Conservation (phyloP, 2,113 vertebrate genomes). For the Mormoops blainvillei region DNA sequence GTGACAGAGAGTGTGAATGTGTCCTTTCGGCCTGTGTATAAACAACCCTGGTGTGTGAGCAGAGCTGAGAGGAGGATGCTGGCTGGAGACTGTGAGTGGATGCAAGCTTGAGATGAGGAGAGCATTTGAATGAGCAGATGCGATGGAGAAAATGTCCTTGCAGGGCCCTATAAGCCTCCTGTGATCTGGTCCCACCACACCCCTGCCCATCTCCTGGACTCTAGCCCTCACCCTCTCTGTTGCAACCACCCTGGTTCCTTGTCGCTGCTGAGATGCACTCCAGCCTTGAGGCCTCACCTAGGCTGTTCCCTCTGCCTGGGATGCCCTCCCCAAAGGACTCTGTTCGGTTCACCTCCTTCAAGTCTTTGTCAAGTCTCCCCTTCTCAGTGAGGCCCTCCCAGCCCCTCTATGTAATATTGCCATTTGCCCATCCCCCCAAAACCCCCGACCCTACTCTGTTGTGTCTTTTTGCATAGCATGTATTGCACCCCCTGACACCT, state of each 20-base stretch:
- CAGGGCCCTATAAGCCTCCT: neutral
- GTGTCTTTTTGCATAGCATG: fast-evolving
- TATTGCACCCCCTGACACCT: neutral
- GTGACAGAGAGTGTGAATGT: neutral
- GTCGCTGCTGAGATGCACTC: neutral
- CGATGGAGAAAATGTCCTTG: neutral
- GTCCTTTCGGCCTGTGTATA: neutral
- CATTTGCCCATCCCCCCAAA: neutral
- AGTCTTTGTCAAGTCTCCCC: no score
- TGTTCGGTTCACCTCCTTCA: neutral
- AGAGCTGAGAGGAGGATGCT: neutral
- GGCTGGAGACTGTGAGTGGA: neutral
- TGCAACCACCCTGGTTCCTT: neutral
- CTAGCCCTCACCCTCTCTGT: fast-evolving
- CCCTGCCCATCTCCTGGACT: neutral
- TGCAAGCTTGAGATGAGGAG: neutral
- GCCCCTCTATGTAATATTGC: neutral
- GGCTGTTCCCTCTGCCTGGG: neutral
- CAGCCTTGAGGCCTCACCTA: neutral
- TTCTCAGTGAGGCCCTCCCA: neutral
- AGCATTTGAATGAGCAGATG: neutral
- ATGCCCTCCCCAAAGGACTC: neutral
- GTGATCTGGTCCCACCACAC: neutral
- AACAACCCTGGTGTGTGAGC: neutral
- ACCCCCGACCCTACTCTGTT: neutral